Evolutionary conservation across 2,113 vertebrate species (phyloP), one percentile per base, ranked within the genome.

Genomic region (Monarcha castaneiventris): DNA sequence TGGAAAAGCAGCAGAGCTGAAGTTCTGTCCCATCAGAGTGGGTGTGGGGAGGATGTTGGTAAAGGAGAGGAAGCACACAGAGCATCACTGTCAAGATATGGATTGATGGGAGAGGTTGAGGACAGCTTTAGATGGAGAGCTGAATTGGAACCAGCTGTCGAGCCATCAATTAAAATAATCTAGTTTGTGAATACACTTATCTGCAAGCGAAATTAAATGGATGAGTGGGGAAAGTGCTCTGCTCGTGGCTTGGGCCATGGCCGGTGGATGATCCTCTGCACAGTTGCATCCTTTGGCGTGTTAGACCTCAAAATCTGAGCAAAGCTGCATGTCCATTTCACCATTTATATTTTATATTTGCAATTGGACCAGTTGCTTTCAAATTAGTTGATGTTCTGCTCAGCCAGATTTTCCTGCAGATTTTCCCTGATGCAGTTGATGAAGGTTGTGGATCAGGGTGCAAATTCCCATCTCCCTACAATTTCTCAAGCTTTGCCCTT

Each of bases 91-190:
- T 48, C 74, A 68, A 46, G 87, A 21, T 55, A 37, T 0, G 8
- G 77, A 68, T 35, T 66, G 80, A 77, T 84, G 75, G 71, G 37
- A 78, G 80, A 79, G 68, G 71, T 87, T 37, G 48, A 81, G 80
- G 74, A 69, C 76, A 81, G 87, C 73, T 92, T 92, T 77, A 88
- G 59, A 79, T 82, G 4, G 3, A 88, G 71, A 89, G 87, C 62
- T 69, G 71, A 89, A 22, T 73, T 68, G 86, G 61, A 80, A 91
- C 86, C 66, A 84, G 63, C 68, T 39, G 21, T n/a, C 89, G 80
- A 85, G 67, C 89, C 94, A 32, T 92, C 90, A 82, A 37, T 95
- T 91, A 95, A 93, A 96, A 92, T 44, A 92, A 92, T 63, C 30
- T 68, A 43, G 52, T 94, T 96, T 90, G 51, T 32, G 21, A 94